Conservation (phyloP, 2,888 invertebrate species). For the Pachliopta kotzebuea region DNA sequence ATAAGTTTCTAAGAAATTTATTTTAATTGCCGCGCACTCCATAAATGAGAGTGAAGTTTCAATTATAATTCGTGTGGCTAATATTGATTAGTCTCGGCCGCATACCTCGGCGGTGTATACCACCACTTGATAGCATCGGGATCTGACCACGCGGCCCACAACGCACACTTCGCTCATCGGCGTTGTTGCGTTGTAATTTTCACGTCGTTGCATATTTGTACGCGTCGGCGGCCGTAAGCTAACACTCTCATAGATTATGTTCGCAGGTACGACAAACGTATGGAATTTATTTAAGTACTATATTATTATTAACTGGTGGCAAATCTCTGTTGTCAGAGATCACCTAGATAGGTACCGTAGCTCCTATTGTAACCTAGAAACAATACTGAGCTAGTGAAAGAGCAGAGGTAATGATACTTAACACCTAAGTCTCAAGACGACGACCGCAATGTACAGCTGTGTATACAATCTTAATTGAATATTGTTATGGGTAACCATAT, state of each 20-base stretch:
- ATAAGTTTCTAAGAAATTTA: neutral
- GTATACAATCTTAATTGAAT: no score
- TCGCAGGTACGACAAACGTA: neutral
- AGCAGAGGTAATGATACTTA: no score
- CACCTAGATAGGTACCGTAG: no score
- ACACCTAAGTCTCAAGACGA: no score
- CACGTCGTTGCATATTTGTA: constrained; percentile 66
- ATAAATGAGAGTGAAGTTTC: constrained; percentile 18
- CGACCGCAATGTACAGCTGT: no score
- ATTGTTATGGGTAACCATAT: no score
- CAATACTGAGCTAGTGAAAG: no score
- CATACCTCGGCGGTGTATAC: constrained; percentile 32
- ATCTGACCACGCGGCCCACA: constrained; percentile 58
- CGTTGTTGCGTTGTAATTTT: constrained; percentile 67
- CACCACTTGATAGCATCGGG: constrained; percentile 45
- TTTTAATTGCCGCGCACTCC: neutral
- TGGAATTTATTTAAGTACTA: neutral
- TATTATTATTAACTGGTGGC: no score
- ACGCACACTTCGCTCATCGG: constrained; percentile 40
- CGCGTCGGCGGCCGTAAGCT: constrained; percentile 54
- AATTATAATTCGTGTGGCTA: constrained; percentile 19
- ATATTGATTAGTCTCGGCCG: constrained; percentile 24
- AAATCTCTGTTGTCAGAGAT: no score
- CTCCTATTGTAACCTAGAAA: no score
- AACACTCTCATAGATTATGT: constrained; percentile 50